Base-by-base conservation (phyloP, 2,113 vertebrate genomes). In the Mungos mungo region DNA sequence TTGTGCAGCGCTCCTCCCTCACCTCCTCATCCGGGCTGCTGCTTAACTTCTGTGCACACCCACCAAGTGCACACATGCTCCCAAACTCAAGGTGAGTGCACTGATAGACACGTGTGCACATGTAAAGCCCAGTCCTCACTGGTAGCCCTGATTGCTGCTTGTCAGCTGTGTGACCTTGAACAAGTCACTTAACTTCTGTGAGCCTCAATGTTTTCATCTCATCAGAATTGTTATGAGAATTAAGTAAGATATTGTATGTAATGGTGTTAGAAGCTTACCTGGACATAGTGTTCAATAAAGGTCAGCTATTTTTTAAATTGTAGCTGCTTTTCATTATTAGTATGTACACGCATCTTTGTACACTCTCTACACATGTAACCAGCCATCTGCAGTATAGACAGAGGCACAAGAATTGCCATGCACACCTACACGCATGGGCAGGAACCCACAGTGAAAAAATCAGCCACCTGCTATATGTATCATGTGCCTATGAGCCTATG, bases 131-230 rank as follows among this genome's bases (percentile, higher is more conserved):
- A 72, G 41, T 50, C 27, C 81, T n/a, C 12, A 60, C 77, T 29
- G 52, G 38, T 33, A 52, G 63, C 60, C 21, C 79, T 12, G 19
- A 31, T n/a, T 25, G 38, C 54, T 45, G 27, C 50, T 88, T 82
- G 69, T 31, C 15, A 41, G 50, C 47, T n/a, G 2, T 33, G 74
- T 71, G 80, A 65, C 27, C 50, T 65, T 27, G 60, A 96, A 27
- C 66, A 90, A 92, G 54, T 72, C 72, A 16, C 45, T 76, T 93
- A 52, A 83, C 65, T 27, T 93, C 66, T 86, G 92, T 29, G 77
- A 54, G 21, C 45, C 47, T 95, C 38, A 5, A 66, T 77, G 66
- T 95, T 57, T 47, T 95, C 82, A 95, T 65, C 47, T 93, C 63
- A 23, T 38, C 13, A 12, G 31, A 74, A 50, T 41, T 66, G 19